These are phyloP conservation scores for Atlantisia rogersi DNA, from an alignment of 2,113 vertebrate genomes.

Conservation along the genomic window DNA sequence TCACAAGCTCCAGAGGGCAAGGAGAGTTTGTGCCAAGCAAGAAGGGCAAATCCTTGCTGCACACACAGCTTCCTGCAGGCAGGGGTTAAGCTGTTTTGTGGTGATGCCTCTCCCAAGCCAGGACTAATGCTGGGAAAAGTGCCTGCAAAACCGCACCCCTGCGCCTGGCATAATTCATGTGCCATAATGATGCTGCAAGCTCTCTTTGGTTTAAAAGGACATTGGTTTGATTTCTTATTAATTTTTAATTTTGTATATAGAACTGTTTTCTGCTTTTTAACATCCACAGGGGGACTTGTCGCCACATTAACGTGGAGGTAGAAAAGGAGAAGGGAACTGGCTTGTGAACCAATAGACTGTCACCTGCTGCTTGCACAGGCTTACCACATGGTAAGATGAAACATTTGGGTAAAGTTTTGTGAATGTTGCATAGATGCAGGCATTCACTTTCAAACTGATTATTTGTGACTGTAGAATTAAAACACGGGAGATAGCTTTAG, in stretches of 20 bases:
- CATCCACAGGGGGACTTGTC: neutral
- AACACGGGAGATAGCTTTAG: neutral
- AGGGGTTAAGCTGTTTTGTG: neutral
- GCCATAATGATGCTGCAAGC: rapidly evolving
- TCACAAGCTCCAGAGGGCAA: neutral
- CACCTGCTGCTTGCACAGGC: neutral
- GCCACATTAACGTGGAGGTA: rapidly evolving
- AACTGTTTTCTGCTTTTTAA: neutral
- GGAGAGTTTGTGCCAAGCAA: neutral
- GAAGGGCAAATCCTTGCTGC: neutral
- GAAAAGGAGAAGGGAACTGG: neutral
- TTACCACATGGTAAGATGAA: neutral
- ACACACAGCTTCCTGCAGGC: neutral
- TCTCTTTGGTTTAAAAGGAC: neutral
- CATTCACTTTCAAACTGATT: neutral
- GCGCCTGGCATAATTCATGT: rapidly evolving
- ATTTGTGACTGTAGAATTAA: neutral
- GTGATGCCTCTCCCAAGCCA: neutral
- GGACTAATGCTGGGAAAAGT: neutral
- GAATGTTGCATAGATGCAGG: neutral
- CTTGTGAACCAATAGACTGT: neutral
- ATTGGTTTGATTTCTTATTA: neutral
- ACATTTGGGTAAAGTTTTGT: neutral
- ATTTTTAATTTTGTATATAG: neutral
- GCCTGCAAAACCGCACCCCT: neutral